Evolutionary conservation across 2,113 vertebrate genomes (phyloP), one percentile per base, ranked within the genome.

Genomic region (Cranoglanis bouderius): DNA sequence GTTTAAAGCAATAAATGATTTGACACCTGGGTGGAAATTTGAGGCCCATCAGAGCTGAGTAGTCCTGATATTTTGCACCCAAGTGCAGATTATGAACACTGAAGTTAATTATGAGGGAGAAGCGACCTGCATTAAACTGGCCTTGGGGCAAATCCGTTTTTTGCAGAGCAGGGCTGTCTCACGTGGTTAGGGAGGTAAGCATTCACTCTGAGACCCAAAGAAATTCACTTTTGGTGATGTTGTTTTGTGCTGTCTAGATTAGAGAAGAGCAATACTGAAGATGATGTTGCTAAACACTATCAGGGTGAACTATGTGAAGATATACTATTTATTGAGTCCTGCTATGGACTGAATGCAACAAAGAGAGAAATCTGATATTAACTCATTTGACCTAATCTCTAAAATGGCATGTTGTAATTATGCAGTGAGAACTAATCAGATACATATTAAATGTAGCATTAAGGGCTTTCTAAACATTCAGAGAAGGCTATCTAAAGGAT

Each of bases 91-190:
- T 89, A 92, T 84, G 91, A 94, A 93, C 93, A 93, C 94, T 96
- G 94, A 96, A 93, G 92, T 91, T 95, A 94, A 95, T 94, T 90
- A 88, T 95, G 94, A 95, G 91, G 93, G 95, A 95, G 93, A 93
- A 93, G 88, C 90, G 93, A 93, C 92, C 93, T 92, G 93, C 93
- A 94, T 94, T 89, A 81, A 86, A 89, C 78, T 35, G 90, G 93
- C 96, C 95, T 92, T 67, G 46, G 91, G 96, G 94, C 91, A 90
- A 91, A 93, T 91, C 90, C 86, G 65, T 91, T 90, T 96, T 94
- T 88, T 94, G 94, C 94, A 92, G 85, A 38, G 90, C 88, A 90
- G 81, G 85, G 84, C 86, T 88, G 85, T 92, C 89, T 82, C 86
- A 87, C 61, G 77, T 87, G 65, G 90, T 90, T 88, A 87, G 89